Evolutionary conservation across 2,113 vertebrate genomes (phyloP).

Genomic region (Uropsilus gracilis): DNA sequence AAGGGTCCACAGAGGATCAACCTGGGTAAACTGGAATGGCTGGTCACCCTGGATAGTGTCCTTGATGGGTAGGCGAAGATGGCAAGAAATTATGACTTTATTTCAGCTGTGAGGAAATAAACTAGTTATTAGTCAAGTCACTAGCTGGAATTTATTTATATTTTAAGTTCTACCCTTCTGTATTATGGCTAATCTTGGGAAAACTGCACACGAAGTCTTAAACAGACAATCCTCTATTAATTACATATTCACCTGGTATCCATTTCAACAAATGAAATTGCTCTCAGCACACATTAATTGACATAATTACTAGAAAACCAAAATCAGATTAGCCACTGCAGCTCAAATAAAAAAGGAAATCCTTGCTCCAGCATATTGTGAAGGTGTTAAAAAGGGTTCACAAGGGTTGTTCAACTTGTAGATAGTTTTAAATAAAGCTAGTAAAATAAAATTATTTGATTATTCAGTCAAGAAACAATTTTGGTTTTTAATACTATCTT

Average conservation of each 20-base stretch:
- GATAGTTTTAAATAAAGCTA: conserved; percentile 82
- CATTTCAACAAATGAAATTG: conserved; percentile 80
- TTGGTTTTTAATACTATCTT: conserved; percentile 67
- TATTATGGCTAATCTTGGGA: conserved; percentile 23
- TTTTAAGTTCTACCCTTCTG: background rate
- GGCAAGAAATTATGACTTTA: conserved; percentile 5
- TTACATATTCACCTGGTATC: conserved; percentile 77
- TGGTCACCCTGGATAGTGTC: background rate
- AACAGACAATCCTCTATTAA: conserved; percentile 61
- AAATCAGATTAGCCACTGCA: conserved; percentile 80
- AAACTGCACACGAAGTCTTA: conserved; percentile 41
- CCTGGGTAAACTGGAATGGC: background rate
- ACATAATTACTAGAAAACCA: conserved; percentile 78
- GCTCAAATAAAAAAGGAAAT: conserved; percentile 72
- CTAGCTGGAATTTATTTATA: conserved; percentile 41
- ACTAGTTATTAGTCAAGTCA: conserved; percentile 15
- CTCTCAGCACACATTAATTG: conserved; percentile 73
- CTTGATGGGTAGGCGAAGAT: background rate
- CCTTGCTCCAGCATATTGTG: conserved; percentile 72
- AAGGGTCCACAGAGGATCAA: background rate
- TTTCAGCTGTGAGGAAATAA: conserved; percentile 49
- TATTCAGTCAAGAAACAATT: conserved; percentile 80
- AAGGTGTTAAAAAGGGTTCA: conserved; percentile 63
- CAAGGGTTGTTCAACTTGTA: conserved; percentile 78
- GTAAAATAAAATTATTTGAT: conserved; percentile 81